Conservation (phyloP, 1,140 invertebrate species). For the Pararge aegeria region DNA sequence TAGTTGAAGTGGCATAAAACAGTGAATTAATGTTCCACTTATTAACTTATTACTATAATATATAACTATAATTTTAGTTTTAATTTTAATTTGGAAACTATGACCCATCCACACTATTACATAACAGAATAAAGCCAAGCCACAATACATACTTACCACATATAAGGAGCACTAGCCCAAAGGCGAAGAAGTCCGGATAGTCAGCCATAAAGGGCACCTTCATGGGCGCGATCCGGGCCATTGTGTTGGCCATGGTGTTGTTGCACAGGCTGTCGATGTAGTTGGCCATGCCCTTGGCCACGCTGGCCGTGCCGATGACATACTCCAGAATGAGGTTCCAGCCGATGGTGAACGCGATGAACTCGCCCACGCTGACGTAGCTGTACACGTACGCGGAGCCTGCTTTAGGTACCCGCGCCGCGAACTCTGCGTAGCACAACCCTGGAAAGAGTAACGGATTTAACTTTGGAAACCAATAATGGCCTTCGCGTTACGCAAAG, state of each 20-base stretch:
- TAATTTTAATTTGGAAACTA: no score
- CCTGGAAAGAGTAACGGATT: slow-evolving; percentile 69
- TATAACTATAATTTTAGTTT: no score
- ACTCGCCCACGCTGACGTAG: slow-evolving; percentile 93
- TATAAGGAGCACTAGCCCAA: slow-evolving; percentile 84
- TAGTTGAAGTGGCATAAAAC: no score
- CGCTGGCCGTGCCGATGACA: slow-evolving; percentile 90
- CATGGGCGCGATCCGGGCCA: slow-evolving; percentile 86
- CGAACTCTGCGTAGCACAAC: slow-evolving; percentile 94
- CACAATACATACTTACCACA: slow-evolving; percentile 67
- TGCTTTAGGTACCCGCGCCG: slow-evolving; percentile 89
- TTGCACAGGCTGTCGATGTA: slow-evolving; percentile 92
- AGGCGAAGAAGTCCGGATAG: slow-evolving; percentile 92
- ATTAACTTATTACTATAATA: no score
- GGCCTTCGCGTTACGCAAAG: no score
- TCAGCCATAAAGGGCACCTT: slow-evolving; percentile 85
- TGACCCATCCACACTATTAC: no score
- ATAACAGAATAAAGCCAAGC: neutral
- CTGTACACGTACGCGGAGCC: slow-evolving; percentile 94
- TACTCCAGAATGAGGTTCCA: slow-evolving; percentile 96
- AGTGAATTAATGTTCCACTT: no score
- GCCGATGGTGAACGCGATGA: slow-evolving; percentile 88
- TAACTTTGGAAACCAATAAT: no score
- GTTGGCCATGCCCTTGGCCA: slow-evolving; percentile 94
- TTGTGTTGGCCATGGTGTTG: slow-evolving; percentile 85